Evolutionary conservation across 2,888 invertebrate species (phyloP).

Genomic region (Melitaea athalia): DNA sequence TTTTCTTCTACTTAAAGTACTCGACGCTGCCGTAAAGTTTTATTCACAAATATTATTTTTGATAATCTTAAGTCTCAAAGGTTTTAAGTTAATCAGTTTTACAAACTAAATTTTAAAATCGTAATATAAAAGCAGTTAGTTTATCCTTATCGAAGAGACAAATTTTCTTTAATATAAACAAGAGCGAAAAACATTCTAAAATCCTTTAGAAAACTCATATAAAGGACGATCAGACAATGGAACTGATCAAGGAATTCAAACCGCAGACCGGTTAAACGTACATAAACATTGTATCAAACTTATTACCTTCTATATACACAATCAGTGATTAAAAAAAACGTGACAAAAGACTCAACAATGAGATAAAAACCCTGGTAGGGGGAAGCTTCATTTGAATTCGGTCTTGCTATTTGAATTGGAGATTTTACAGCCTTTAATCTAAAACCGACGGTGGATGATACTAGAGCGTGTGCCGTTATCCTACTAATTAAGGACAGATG

Average conservation of each 20-base stretch:
- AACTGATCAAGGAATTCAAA: neutral
- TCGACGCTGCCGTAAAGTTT: too few relatives aligned
- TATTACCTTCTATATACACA: constrained; percentile 4
- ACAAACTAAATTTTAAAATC: too few relatives aligned
- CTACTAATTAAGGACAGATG: constrained; percentile 65
- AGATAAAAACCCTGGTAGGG: constrained; percentile 46
- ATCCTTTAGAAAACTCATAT: neutral
- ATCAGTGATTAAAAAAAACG: constrained; percentile 10
- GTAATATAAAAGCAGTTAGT: too few relatives aligned
- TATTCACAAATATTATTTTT: too few relatives aligned
- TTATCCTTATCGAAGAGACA: neutral
- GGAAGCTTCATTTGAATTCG: constrained; percentile 66
- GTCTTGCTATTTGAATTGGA: constrained; percentile 74
- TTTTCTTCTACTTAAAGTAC: too few relatives aligned
- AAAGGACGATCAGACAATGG: constrained; percentile 8
- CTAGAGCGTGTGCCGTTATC: constrained; percentile 58
- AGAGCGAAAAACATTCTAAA: constrained; percentile 9
- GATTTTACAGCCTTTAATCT: constrained; percentile 76
- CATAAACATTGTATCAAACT: constrained; percentile 9
- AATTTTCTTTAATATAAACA: neutral
- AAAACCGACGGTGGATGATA: constrained; percentile 63
- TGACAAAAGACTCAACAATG: constrained; percentile 11
- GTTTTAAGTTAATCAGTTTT: too few relatives aligned
- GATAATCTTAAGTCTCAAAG: too few relatives aligned
- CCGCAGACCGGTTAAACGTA: constrained; percentile 2